A percentile compares a stretch with the other conserved stretches of the same genome.
Evolutionary conservation across 2,797 vertebrate species (phyloP).

Genomic region (Alca torda): DNA sequence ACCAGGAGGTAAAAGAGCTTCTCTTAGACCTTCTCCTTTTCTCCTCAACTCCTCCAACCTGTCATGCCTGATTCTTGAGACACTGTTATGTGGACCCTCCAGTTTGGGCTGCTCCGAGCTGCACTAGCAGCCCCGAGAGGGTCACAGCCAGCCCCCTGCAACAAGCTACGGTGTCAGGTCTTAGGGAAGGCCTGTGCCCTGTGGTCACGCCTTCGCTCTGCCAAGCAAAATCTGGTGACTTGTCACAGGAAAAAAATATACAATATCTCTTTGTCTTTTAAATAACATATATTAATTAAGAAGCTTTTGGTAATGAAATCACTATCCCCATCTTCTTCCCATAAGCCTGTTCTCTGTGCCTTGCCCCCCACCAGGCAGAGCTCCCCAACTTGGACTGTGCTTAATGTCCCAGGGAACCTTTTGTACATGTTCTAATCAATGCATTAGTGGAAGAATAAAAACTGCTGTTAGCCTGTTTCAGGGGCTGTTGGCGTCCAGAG

Average conservation of each 20-base stretch:
- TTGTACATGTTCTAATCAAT: neutral
- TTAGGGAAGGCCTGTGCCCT: neutral
- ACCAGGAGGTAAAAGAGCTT: neutral
- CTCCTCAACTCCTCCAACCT: neutral
- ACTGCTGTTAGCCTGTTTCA: neutral
- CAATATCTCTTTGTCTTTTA: neutral
- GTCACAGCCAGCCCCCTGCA: neutral
- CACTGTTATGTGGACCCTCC: neutral
- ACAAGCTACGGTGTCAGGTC: neutral
- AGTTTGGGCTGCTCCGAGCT: neutral
- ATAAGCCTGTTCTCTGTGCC: neutral
- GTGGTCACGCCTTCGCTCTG: neutral
- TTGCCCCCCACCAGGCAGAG: neutral
- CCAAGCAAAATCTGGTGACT: neutral
- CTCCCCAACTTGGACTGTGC: neutral
- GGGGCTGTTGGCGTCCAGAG: neutral
- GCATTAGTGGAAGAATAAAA: neutral
- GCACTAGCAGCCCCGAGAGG: neutral
- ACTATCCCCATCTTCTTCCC: neutral
- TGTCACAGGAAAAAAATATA: neutral
- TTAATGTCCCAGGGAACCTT: conserved; percentile 2
- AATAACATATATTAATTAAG: neutral
- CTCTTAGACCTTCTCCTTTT: neutral
- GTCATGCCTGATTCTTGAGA: neutral
- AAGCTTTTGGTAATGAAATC: neutral